Percentiles rank a stretch among this genome's conserved stretches.
These are phyloP conservation scores for Bruchidius siliquastri DNA, from an alignment of 2,888 invertebrate genomes.

Conservation along the genomic window DNA sequence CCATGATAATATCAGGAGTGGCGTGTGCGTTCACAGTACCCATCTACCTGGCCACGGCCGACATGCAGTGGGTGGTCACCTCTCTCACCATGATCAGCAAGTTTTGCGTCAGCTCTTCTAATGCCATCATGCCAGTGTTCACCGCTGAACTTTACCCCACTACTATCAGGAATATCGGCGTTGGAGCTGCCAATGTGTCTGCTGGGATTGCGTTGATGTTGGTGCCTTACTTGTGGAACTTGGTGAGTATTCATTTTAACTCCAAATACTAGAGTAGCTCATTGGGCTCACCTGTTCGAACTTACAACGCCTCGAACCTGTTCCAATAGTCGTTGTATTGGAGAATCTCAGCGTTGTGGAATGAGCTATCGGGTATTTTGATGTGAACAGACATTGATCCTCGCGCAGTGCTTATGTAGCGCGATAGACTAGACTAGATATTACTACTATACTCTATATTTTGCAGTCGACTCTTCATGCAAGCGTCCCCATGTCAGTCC, in stretches of 20 bases:
- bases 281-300: too few species aligned
- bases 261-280: too few species aligned
- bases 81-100: constrained; percentile 75
- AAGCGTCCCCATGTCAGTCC: constrained; percentile 66
- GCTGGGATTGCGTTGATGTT: constrained; percentile 71
- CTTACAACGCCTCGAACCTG: too few species aligned
- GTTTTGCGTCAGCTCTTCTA: constrained; percentile 73
- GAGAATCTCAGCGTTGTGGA: too few species aligned
- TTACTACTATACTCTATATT: too few species aligned
- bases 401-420: too few species aligned
- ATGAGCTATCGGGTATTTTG: too few species aligned
- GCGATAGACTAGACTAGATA: too few species aligned
- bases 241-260: constrained; percentile 54
- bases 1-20: constrained; percentile 63
- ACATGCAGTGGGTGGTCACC: constrained; percentile 64
- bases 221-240: constrained; percentile 72
- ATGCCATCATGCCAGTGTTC: constrained; percentile 74
- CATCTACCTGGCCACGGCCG: constrained; percentile 50
- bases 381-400: too few species aligned
- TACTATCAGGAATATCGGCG: constrained; percentile 70
- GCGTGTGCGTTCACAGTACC: constrained; percentile 60
- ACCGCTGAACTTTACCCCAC: constrained; percentile 79
- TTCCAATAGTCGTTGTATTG: too few species aligned
- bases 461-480: constrained; percentile 60
- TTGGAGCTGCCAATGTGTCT: constrained; percentile 70